Evolutionary conservation across 2,113 vertebrate species (phyloP).

Genomic region (Pangasianodon hypophthalmus): DNA sequence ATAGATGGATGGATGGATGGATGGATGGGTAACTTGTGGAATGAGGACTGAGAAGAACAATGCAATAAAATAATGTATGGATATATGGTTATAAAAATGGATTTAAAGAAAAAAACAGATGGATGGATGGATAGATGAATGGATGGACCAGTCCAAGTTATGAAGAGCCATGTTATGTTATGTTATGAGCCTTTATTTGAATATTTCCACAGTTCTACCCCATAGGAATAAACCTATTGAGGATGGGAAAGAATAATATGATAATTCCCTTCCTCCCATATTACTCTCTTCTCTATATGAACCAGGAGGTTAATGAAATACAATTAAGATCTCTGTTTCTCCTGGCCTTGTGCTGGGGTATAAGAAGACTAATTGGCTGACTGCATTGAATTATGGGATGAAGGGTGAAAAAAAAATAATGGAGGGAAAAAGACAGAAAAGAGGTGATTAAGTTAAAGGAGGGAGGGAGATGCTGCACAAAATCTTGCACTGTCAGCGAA

Average conservation of each 20-base stretch:
- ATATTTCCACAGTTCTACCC: neutral
- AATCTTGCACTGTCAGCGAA: conserved; percentile 67
- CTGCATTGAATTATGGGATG: conserved; percentile 49
- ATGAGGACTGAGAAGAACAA: neutral
- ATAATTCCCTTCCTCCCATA: neutral
- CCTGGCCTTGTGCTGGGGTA: conserved; percentile 41
- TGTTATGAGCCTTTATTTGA: neutral
- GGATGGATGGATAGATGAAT: neutral
- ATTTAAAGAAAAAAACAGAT: neutral
- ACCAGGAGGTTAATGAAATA: conserved; percentile 48
- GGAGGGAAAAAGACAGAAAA: conserved; percentile 57
- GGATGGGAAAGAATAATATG: neutral
- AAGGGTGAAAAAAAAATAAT: conserved; percentile 51
- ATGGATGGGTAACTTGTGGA: neutral
- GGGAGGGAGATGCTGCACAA: conserved; percentile 65
- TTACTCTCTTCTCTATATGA: neutral
- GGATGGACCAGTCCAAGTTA: neutral
- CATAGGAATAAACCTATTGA: neutral
- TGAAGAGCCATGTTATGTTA: too few species aligned
- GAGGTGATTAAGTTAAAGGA: conserved; percentile 68
- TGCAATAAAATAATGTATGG: neutral
- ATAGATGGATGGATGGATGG: neutral
- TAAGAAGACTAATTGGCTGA: conserved; percentile 64
- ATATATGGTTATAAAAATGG: neutral
- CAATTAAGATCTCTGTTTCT: conserved; percentile 34